phyloP scores from a whole-genome alignment of 1,140 invertebrate genomes.

The Papilio polytes region DNA sequence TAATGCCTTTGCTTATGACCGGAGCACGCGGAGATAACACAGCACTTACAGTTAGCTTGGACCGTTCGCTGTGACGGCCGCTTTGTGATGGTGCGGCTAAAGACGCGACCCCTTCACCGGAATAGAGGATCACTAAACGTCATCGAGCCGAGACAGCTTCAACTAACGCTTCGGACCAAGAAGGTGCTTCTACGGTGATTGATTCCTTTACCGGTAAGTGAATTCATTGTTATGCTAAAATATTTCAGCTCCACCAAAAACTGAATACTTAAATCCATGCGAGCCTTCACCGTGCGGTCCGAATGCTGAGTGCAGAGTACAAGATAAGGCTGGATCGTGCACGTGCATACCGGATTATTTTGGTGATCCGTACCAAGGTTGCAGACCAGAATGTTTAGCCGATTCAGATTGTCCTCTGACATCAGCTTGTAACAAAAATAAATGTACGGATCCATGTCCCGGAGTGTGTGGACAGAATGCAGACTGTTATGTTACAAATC shows the following conservation, averaged over 20 bases:
- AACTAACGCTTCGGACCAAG: constrained; percentile 81
- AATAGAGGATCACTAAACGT: constrained; percentile 74
- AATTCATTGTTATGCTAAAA: constrained; percentile 61
- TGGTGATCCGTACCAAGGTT: constrained; percentile 91
- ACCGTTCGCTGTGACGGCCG: constrained; percentile 72
- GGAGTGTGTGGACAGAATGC: constrained; percentile 92
- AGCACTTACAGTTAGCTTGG: constrained; percentile 83
- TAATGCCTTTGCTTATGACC: constrained; percentile 80
- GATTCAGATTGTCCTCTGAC: constrained; percentile 91
- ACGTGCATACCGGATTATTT: constrained; percentile 89
- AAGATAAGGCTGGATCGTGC: constrained; percentile 88
- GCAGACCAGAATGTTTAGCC: constrained; percentile 91
- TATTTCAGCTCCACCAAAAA: constrained; percentile 77
- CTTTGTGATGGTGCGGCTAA: constrained; percentile 75
- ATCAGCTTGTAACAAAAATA: constrained; percentile 90
- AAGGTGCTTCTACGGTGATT: constrained; percentile 78
- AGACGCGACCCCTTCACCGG: constrained; percentile 69
- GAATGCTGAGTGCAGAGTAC: constrained; percentile 87
- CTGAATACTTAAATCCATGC: constrained; percentile 86
- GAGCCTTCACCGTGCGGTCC: constrained; percentile 90
- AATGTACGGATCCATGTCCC: constrained; percentile 92
- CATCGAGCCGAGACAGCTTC: constrained; percentile 78
- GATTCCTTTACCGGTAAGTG: constrained; percentile 69
- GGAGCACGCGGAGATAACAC: constrained; percentile 83
- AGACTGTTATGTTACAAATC: constrained; percentile 91